Conservation (phyloP, 2,888 invertebrate genomes). For the Philaethria dido region DNA sequence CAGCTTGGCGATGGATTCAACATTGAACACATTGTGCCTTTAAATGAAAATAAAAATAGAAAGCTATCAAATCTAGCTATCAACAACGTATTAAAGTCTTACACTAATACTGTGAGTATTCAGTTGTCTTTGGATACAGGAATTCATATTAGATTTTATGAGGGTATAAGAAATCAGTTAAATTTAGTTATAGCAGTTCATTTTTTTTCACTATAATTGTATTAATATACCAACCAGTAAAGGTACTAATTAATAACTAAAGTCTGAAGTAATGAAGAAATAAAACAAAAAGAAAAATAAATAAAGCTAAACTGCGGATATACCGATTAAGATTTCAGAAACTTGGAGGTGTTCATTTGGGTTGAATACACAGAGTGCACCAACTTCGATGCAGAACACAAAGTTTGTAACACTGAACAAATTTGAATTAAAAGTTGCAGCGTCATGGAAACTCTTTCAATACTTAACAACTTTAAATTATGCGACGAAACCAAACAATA, state of each 20-base stretch:
- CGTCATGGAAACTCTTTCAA: neutral
- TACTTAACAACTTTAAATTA: conserved; percentile 3
- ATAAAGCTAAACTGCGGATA: neutral
- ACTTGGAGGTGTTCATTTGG: conserved; percentile 14
- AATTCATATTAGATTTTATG: too few relatives aligned
- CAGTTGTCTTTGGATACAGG: too few relatives aligned
- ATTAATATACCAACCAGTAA: too few relatives aligned
- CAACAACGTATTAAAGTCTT: too few relatives aligned
- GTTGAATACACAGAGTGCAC: conserved; percentile 5
- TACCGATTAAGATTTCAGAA: conserved; percentile 10
- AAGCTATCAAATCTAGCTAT: too few relatives aligned
- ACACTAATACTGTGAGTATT: too few relatives aligned
- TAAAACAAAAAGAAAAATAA: neutral
- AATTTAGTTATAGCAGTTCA: too few relatives aligned
- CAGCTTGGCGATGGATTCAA: too few relatives aligned
- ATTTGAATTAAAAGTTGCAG: conserved; percentile 4
- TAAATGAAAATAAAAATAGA: too few relatives aligned
- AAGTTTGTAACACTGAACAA: conserved; percentile 5
- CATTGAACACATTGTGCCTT: too few relatives aligned
- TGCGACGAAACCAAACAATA: neutral
- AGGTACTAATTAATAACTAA: neutral
- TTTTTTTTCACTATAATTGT: too few relatives aligned
- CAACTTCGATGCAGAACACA: neutral
- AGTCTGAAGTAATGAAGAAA: neutral
- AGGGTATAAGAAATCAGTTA: too few relatives aligned